phyloP scores from a whole-genome alignment of 1,140 invertebrate genomes.

The Atopsyche davidsoni region DNA sequence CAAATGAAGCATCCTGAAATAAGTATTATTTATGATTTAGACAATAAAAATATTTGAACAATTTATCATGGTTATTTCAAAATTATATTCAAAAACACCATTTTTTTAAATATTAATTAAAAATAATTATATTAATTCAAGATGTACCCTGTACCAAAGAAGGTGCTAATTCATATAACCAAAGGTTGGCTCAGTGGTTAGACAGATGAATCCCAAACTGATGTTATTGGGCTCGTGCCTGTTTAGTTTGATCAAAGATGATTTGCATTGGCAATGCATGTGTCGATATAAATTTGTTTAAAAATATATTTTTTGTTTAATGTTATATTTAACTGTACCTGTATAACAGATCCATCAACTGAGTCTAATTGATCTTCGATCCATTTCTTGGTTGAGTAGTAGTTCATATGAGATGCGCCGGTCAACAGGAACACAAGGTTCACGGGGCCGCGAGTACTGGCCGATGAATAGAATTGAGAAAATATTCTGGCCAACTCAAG shows the following conservation, averaged over 20 bases:
- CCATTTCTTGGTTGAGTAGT: constrained; percentile 94
- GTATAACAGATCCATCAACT: constrained; percentile 61
- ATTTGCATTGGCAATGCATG: no score
- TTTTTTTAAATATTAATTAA: constrained; percentile 2
- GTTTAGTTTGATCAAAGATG: no score
- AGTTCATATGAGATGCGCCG: constrained; percentile 92
- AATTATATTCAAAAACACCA: neutral
- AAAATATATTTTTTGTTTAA: no score
- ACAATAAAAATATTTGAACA: no score
- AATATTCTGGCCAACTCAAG: constrained; percentile 86
- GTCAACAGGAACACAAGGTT: constrained; percentile 88
- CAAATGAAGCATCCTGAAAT: constrained; percentile 77
- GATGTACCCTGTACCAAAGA: no score
- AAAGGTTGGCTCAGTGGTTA: no score
- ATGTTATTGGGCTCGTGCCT: no score
- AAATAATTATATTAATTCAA: constrained; percentile 4
- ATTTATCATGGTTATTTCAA: neutral
- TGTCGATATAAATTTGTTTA: no score
- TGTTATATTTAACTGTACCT: no score
- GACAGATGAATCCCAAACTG: no score
- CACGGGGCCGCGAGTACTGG: constrained; percentile 73
- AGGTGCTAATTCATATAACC: no score
- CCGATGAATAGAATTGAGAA: constrained; percentile 81
- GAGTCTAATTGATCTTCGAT: constrained; percentile 87
- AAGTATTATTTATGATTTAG: no score